Base-by-base conservation (phyloP, 2,888 invertebrate species). In the Drosophila conformis region DNA sequence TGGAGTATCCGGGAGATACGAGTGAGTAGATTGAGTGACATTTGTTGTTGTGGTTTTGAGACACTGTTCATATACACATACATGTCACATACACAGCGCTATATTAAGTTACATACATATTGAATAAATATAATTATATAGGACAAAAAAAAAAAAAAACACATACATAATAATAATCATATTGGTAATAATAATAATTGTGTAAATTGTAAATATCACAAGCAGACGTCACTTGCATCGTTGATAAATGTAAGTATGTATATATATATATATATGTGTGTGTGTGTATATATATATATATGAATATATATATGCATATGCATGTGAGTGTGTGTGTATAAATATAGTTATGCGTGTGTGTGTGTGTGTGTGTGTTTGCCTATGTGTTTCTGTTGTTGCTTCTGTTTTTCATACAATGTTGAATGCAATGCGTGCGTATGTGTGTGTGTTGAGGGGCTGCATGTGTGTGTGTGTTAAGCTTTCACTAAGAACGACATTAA, bases 131-230 rank as follows among this genome's bases (percentile, higher is more conserved):
- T 46, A 73, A 46, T 51, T 54, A 67, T 38, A 69, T 56, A 11
- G 25, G 51, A 62, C 42, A 25, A 64, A 48, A 36, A 52, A 54
- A 76, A 68, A 27, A 27, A 25, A 67, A 54, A 21, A 67, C 31
- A 59, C 64, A 71, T 70, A 63, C 13, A 60, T 65, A 68, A 68
- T 64, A 63, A 73, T 70, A 71, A 73, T 73, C 64, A 79, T 65
- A 61, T 62, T 73, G 48, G 61, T 73, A 71, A 70, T 80, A 63
- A 73, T 83, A 73, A 85, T 83, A 87, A 82, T 82, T 70, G 82
- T 87, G 82, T 86, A 87, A 87, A 87, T 87, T 87, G 87, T 87
- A 87, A 87, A 87, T 87, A 87, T 87, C 87, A 87, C 88, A 87
- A 87, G 88, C 84, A 87, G 84, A 87, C 87, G 73, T 88, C 88